Conservation (phyloP, 2,113 vertebrate species). For the Eubucco bourcierii region DNA sequence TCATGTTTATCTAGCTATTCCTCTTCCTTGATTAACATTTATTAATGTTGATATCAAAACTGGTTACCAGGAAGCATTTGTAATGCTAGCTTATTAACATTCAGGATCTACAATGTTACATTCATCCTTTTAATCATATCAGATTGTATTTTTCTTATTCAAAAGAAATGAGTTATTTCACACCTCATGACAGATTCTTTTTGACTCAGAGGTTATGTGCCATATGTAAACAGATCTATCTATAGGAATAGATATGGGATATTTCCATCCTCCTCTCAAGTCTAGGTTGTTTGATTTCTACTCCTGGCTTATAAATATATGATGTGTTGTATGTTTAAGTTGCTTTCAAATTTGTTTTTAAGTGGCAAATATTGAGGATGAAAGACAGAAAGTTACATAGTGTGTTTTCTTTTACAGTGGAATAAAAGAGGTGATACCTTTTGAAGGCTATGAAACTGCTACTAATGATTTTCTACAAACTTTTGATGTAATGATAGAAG, state of each 20-base stretch:
- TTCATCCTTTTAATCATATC: constrained; percentile 60
- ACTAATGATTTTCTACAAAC: constrained; percentile 38
- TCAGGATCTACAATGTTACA: constrained; percentile 32
- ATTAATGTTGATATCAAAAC: constrained; percentile 62
- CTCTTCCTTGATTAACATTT: constrained; percentile 64
- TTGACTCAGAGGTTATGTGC: neutral
- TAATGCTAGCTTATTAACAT: constrained; percentile 50
- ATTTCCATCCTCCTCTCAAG: neutral
- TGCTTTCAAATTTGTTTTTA: constrained; percentile 44
- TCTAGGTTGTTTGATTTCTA: constrained; percentile 22
- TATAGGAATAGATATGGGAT: neutral
- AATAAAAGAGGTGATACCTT: constrained; percentile 33
- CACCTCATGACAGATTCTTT: neutral
- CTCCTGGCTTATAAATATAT: constrained; percentile 15
- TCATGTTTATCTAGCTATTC: constrained; percentile 50
- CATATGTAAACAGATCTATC: neutral
- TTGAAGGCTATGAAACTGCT: constrained; percentile 8
- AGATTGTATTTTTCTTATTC: constrained; percentile 3
- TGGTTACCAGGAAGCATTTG: constrained; percentile 36
- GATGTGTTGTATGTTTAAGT: neutral
- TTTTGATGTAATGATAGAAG: constrained; percentile 9
- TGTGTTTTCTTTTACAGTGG: neutral
- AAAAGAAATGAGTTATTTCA: neutral
- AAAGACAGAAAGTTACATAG: constrained; percentile 1
- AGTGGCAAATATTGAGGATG: constrained; percentile 37